phyloP scores from a whole-genome alignment of 2,797 vertebrate genomes.

The Anguilla anguilla region DNA sequence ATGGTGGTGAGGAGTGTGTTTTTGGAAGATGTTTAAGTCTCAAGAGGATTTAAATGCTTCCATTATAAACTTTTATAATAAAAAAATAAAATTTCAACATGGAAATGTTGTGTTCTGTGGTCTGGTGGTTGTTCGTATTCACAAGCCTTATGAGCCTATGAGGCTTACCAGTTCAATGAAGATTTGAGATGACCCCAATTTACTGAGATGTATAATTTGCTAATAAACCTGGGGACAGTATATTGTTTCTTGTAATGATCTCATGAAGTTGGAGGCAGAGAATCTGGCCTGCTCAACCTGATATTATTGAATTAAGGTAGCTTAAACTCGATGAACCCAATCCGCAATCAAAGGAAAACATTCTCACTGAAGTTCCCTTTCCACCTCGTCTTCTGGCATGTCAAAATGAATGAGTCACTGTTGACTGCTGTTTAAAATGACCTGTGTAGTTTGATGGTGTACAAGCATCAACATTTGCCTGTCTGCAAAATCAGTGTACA shows the following conservation, averaged over 20 bases:
- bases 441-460: not conserved
- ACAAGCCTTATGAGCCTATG: not conserved
- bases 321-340: not conserved
- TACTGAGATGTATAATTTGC: not conserved
- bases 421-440: not conserved
- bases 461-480: not conserved
- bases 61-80: conserved; percentile 61
- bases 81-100: conserved; percentile 47
- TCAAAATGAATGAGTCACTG: not conserved
- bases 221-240: not conserved
- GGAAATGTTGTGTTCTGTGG: not conserved
- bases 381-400: not conserved
- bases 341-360: not conserved
- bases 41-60: conserved; percentile 5
- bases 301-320: too few relatives aligned
- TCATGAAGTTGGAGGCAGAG: not conserved
- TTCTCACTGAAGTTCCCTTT: not conserved
- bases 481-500: too few relatives aligned
- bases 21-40: conserved; percentile 21
- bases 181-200: not conserved
- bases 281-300: too few relatives aligned
- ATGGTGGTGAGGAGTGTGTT: not conserved
- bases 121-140: not conserved
- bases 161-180: not conserved
- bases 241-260: not conserved